These are phyloP conservation scores for Hycleus phaleratus DNA, from an alignment of 1,140 invertebrate species.

Conservation along the genomic window DNA sequence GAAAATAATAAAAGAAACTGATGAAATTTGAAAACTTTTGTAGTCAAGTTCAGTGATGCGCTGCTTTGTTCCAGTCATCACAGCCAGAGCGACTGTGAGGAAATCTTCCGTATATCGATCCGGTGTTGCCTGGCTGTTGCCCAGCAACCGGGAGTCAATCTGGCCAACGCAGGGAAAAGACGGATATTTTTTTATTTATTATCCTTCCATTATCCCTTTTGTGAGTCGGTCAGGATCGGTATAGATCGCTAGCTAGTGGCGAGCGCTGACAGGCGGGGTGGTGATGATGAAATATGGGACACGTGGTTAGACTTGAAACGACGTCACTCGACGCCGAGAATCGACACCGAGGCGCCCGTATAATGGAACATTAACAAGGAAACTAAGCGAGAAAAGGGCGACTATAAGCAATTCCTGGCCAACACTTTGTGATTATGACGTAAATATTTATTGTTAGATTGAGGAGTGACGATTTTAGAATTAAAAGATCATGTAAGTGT, in stretches of 20 bases:
- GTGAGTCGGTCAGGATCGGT: slow-evolving; percentile 25
- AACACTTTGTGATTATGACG: slow-evolving; percentile 17
- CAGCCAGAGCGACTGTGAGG: slow-evolving; percentile 28
- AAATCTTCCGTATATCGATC: slow-evolving; percentile 40
- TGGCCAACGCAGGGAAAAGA: slow-evolving; percentile 39
- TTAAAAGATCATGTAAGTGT: no score
- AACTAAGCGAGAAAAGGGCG: slow-evolving; percentile 15
- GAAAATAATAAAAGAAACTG: not conserved
- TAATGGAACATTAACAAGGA: slow-evolving; percentile 26
- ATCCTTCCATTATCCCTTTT: slow-evolving; percentile 39
- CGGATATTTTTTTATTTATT: slow-evolving; percentile 42
- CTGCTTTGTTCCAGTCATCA: slow-evolving; percentile 33
- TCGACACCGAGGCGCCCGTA: slow-evolving; percentile 36
- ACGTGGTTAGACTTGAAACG: slow-evolving; percentile 59
- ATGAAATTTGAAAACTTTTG: slow-evolving; percentile 8
- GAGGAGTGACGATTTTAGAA: no score
- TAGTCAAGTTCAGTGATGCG: slow-evolving; percentile 23
- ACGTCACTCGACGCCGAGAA: slow-evolving; percentile 44
- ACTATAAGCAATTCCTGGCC: slow-evolving; percentile 11
- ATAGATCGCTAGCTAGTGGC: slow-evolving; percentile 14
- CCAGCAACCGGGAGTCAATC: slow-evolving; percentile 39
- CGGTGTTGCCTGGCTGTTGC: slow-evolving; percentile 33
- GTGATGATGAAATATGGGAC: slow-evolving; percentile 59
- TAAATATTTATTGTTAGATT: slow-evolving; percentile 15
- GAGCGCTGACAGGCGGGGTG: slow-evolving; percentile 38